Conservation (phyloP, 2,113 vertebrate genomes). For the Cephalopterus ornatus region DNA sequence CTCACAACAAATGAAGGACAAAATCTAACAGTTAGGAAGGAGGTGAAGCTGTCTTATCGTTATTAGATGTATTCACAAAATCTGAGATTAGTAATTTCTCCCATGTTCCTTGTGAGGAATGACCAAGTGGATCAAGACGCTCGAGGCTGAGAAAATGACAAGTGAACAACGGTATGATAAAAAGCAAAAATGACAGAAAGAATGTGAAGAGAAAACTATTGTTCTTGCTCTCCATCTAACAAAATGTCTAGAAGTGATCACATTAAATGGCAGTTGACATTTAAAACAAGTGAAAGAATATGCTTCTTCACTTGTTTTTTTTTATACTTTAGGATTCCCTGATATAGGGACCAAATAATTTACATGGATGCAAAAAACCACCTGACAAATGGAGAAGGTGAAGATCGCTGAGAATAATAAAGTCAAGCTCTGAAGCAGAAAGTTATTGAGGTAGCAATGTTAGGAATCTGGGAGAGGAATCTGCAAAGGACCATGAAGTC, state of each 20-base stretch:
- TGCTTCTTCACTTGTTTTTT: background rate
- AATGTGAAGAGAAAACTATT: background rate
- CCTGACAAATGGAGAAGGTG: background rate
- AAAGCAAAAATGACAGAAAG: background rate
- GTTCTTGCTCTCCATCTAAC: background rate
- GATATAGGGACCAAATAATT: background rate
- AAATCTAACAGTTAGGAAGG: background rate
- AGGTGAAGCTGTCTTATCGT: background rate
- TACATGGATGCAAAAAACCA: fast-evolving
- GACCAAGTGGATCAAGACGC: background rate
- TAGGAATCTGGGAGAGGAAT: background rate
- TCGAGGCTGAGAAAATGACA: background rate
- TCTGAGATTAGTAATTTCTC: background rate
- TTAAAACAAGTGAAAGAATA: background rate
- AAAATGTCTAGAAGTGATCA: background rate
- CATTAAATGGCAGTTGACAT: background rate
- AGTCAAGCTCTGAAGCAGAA: background rate
- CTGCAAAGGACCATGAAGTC: background rate
- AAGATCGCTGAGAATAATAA: background rate
- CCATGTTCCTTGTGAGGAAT: background rate
- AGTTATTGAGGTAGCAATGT: background rate
- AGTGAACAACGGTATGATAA: background rate
- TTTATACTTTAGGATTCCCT: background rate
- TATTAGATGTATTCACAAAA: background rate
- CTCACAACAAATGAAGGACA: background rate